Conservation (phyloP, 2,888 invertebrate genomes). For the Platycnemis pennipes region DNA sequence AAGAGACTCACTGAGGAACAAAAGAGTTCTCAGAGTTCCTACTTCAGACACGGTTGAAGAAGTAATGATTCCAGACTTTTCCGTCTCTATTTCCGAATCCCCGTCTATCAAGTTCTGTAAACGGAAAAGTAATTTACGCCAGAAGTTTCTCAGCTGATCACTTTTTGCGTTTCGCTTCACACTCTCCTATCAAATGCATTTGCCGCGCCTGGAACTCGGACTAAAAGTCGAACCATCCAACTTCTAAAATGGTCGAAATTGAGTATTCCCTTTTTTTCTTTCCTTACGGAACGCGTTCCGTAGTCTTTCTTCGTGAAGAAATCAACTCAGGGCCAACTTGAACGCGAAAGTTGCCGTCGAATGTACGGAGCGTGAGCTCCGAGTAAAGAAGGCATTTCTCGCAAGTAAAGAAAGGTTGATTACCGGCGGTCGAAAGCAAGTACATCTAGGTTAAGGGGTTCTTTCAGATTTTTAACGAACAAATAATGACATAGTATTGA, state of each 20-base stretch:
- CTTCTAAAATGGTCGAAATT: not conserved
- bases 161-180: not conserved
- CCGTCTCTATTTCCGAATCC: not conserved
- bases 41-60: not conserved
- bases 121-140: constrained; percentile 6
- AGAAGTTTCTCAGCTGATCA: not conserved
- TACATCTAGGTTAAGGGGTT: too few relatives aligned
- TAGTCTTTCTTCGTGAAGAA: not conserved
- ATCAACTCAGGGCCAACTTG: not conserved
- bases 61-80: not conserved
- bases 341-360: not conserved
- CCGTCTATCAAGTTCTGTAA: not conserved
- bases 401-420: too few relatives aligned
- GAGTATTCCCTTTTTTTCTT: not conserved
- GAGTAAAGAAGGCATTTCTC: too few relatives aligned
- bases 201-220: not conserved
- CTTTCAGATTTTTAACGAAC: too few relatives aligned
- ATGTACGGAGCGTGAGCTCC: not conserved
- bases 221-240: not conserved
- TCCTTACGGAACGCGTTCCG: not conserved
- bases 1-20: too few relatives aligned
- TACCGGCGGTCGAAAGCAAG: too few relatives aligned
- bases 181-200: not conserved
- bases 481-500: too few relatives aligned
- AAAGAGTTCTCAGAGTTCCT: not conserved